Evolutionary conservation across 2,888 invertebrate genomes (phyloP).

Genomic region (Ochlodes sylvanus): DNA sequence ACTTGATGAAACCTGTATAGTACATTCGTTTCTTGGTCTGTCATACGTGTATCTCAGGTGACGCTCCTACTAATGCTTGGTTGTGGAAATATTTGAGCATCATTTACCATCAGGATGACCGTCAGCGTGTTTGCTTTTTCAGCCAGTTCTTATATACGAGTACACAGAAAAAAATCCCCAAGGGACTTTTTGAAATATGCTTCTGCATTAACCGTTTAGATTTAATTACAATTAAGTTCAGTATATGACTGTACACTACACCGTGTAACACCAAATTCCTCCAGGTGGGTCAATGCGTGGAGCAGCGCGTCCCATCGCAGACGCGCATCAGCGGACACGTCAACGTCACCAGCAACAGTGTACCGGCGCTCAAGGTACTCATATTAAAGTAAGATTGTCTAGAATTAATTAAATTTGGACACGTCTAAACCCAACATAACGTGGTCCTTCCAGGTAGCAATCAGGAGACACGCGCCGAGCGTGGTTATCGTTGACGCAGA

Average conservation of each 20-base stretch:
- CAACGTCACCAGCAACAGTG: slow-evolving; percentile 65
- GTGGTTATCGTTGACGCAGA: slow-evolving; percentile 68
- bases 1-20: too few species aligned
- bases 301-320: slow-evolving; percentile 55
- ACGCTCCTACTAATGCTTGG: too few species aligned
- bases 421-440: neutral
- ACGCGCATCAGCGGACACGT: slow-evolving; percentile 69
- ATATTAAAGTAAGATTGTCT: neutral
- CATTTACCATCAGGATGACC: too few species aligned
- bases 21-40: too few species aligned
- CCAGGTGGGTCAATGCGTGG: slow-evolving; percentile 60
- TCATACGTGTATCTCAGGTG: too few species aligned
- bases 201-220: too few species aligned
- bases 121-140: too few species aligned
- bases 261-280: neutral
- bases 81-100: too few species aligned
- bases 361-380: slow-evolving; percentile 69
- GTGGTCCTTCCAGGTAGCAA: slow-evolving; percentile 59
- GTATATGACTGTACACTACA: neutral
- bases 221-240: neutral
- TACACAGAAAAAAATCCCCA: too few species aligned
- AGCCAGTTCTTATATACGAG: too few species aligned
- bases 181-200: too few species aligned
- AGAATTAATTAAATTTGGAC: too few species aligned
- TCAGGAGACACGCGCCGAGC: slow-evolving; percentile 63